Conservation (phyloP, 2,113 vertebrate genomes). For the Dendropsophus ebraccatus region DNA sequence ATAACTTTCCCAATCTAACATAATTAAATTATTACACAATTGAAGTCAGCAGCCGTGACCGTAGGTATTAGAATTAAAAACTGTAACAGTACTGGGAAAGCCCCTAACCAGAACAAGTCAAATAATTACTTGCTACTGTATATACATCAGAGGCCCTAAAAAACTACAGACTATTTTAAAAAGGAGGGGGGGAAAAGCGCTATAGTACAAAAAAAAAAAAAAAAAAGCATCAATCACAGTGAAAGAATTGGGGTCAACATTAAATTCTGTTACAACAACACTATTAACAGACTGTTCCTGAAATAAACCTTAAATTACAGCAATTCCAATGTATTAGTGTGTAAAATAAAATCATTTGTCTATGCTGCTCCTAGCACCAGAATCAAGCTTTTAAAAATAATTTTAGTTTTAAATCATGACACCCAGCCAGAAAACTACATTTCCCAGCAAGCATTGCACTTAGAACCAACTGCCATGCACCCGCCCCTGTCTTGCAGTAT, state of each 20-base stretch:
- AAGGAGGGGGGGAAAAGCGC: not conserved
- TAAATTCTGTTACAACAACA: not conserved
- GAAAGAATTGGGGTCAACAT: not conserved
- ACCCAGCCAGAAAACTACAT: no score
- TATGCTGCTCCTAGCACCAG: no score
- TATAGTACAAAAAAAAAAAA: not conserved
- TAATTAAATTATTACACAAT: constrained; percentile 75
- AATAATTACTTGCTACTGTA: not conserved
- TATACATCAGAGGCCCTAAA: not conserved
- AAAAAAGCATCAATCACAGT: not conserved
- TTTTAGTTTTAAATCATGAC: no score
- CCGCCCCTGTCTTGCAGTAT: no score
- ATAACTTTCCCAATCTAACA: constrained; percentile 69
- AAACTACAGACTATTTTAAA: not conserved
- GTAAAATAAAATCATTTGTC: not conserved
- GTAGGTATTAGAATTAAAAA: not conserved
- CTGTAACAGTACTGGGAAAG: not conserved
- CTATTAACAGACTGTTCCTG: not conserved
- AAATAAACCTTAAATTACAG: not conserved
- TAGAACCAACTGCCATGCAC: no score
- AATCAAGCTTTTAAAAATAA: no score
- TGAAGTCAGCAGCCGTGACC: constrained; percentile 66
- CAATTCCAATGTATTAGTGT: not conserved
- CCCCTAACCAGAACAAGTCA: not conserved
- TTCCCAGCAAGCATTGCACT: no score